These are phyloP conservation scores for Pyrrhosoma nymphula DNA, from an alignment of 2,888 invertebrate species.

Conservation along the genomic window DNA sequence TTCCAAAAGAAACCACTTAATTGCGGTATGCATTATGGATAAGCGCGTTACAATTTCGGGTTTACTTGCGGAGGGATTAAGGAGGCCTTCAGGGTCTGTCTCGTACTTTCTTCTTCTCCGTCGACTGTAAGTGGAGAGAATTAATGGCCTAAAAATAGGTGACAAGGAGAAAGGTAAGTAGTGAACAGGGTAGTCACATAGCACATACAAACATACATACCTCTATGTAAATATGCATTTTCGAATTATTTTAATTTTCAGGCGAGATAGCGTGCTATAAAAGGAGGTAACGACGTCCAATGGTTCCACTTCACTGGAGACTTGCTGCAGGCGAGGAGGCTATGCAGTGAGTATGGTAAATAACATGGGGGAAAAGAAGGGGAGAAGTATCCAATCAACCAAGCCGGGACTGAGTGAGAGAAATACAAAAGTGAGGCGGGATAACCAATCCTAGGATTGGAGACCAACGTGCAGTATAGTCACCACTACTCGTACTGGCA, in stretches of 20 bases:
- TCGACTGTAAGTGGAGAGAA: constrained; percentile 57
- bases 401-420: constrained; percentile 28
- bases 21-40: not conserved
- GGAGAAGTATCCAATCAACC: not conserved
- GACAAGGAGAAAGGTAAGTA: not conserved
- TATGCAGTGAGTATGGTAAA: constrained; percentile 31
- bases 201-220: constrained; percentile 43
- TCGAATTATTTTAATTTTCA: not conserved
- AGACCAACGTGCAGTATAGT: not conserved
- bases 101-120: constrained; percentile 9
- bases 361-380: not conserved
- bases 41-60: not conserved
- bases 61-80: not conserved
- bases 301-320: constrained; percentile 9
- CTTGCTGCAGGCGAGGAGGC: constrained; percentile 51
- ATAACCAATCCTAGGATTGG: constrained; percentile 19
- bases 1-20: not conserved
- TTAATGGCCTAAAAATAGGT: constrained; percentile 23
- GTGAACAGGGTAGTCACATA: not conserved
- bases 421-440: not conserved
- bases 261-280: constrained; percentile 54
- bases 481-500: constrained; percentile 32
- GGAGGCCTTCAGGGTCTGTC: not conserved
- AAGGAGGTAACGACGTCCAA: not conserved
- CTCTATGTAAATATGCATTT: not conserved